These are phyloP conservation scores for Cephalopachus bancanus DNA, from an alignment of 2,797 vertebrate species.

Conservation along the genomic window DNA sequence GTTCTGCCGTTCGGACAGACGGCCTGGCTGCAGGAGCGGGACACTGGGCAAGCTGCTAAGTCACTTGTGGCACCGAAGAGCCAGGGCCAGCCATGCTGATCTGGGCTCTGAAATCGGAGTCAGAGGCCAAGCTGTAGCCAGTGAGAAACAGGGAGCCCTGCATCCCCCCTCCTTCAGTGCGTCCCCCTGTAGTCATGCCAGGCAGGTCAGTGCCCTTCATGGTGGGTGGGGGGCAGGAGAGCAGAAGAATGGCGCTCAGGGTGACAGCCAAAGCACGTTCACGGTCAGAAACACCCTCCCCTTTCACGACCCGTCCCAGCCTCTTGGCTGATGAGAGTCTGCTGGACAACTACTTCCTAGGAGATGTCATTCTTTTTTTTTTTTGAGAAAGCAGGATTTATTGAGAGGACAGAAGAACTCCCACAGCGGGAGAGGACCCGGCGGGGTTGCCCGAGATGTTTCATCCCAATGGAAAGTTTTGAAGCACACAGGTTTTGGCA, in stretches of 20 bases:
- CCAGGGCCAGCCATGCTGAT: not conserved
- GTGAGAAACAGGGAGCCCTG: not conserved
- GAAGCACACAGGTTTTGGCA: not conserved
- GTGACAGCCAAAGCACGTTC: not conserved
- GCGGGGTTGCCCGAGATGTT: not conserved
- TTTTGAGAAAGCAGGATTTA: too few relatives aligned
- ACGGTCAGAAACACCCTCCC: not conserved
- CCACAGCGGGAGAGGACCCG: too few relatives aligned
- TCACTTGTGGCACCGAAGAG: not conserved
- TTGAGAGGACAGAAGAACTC: too few relatives aligned
- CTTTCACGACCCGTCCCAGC: not conserved
- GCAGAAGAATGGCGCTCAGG: not conserved
- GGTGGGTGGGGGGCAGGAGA: not conserved
- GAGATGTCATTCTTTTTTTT: not conserved
- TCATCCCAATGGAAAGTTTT: not conserved
- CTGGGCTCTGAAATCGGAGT: not conserved
- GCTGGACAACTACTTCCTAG: not conserved
- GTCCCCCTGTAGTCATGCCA: accelerated
- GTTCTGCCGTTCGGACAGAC: slow-evolving; percentile 29
- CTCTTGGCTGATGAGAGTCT: not conserved
- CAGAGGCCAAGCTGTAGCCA: not conserved
- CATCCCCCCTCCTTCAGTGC: accelerated
- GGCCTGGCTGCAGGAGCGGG: not conserved
- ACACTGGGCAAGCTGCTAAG: not conserved
- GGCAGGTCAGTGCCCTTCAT: not conserved